Base-by-base conservation (phyloP, 37 sponge, comb jelly and placozoan genomes). In the Dysidea cf. avara region DNA sequence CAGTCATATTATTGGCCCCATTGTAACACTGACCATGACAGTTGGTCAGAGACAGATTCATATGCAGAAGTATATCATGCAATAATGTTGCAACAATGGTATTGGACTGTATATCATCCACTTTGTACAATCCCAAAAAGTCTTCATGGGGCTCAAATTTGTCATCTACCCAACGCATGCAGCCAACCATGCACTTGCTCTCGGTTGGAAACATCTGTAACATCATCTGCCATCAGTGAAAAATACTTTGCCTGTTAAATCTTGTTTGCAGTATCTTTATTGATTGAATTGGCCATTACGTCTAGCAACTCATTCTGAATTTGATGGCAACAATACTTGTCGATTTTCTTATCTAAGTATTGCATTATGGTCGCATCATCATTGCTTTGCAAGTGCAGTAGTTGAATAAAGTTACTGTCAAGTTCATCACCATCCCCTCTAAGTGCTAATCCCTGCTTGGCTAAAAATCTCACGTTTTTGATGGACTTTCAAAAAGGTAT, bases 1-100 rank as follows among this genome's bases (percentile, higher is more conserved):
- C 81, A 68, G 28, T 24, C 81, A 80, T 80, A 54, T 70, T 69
- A 38, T 58, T 49, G 2, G 72, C 81, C 0, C 81, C 81, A 49
- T 80, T 64, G 29, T 71, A 80, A 32, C 72, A 81, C 49, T 72
- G 74, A 26, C 74, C 82, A 61, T 74, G 62, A 57, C 82, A 81
- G 28, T 81, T 59, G 26, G n/a, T 26, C 14, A 81, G 24, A 12
- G 25, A n/a, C 47, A 81, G 63, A 24, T 72, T 52, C 56, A 81
- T 61, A 16, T 74, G 47, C 29, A 71, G 47, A 11, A 81, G 28
- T 64, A 53, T 49, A 37, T 81, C 82, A 29, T 71, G 72, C 7
- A 72, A 32, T 17, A 81, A n/a, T n/a, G n/a, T 74, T 56, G 58
- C 58, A 22, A 52, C 56, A 16, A 81, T 37, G 9, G 36, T 64